Evolutionary conservation across 2,113 vertebrate species (phyloP).

Genomic region (Hemicordylus capensis): DNA sequence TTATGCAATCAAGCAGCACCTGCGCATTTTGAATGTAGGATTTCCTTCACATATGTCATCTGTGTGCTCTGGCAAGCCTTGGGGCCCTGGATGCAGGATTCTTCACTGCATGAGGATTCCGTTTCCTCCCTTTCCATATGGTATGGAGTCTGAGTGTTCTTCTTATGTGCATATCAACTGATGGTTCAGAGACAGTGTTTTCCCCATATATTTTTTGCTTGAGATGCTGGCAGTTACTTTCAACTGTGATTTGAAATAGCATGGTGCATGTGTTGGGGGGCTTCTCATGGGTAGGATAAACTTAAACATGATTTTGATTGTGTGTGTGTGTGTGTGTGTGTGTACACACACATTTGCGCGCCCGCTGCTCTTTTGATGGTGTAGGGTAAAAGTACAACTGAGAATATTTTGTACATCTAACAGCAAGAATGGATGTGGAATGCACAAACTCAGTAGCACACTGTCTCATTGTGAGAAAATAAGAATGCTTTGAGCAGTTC

Average conservation of each 20-base stretch:
- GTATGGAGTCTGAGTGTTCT: not conserved
- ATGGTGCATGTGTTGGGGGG: not conserved
- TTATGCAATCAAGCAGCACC: not conserved
- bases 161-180: not conserved
- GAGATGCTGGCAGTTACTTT: slow-evolving; percentile 23
- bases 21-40: not conserved
- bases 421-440: not conserved
- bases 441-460: not conserved
- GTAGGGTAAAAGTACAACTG: slow-evolving; percentile 32
- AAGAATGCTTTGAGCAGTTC: slow-evolving; percentile 47
- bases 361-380: slow-evolving; percentile 16
- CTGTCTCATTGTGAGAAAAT: slow-evolving; percentile 34
- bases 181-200: not conserved
- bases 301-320: too few relatives aligned
- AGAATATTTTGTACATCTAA: fast-evolving
- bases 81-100: not conserved
- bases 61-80: slow-evolving; percentile 17
- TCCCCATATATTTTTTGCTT: not conserved
- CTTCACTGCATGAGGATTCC: not conserved
- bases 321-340: too few relatives aligned
- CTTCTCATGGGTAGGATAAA: not conserved
- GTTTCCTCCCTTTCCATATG: not conserved
- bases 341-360: not conserved
- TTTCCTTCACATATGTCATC: slow-evolving; percentile 19
- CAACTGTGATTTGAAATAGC: slow-evolving; percentile 12